Percentiles rank a stretch among this genome's conserved stretches.
phyloP scores from a whole-genome alignment of 2,888 invertebrate species.

The Phanerotoma sp. region DNA sequence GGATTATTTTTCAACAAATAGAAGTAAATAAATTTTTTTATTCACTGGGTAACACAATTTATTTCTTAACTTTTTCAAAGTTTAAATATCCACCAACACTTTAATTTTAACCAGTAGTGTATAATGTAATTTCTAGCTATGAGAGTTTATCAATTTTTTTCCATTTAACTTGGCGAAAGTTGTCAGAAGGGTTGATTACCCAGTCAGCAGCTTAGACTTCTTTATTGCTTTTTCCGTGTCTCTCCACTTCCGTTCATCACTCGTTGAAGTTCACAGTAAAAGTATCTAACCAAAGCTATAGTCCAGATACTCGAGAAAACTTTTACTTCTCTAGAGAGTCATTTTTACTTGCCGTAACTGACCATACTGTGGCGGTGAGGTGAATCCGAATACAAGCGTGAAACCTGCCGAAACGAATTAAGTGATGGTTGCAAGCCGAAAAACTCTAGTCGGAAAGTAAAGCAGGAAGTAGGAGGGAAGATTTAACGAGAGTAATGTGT shows the following conservation, averaged over 20 bases:
- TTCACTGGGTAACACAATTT: no score
- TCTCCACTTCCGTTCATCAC: constrained; percentile 3
- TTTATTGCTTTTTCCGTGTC: constrained; percentile 15
- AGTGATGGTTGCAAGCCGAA: background rate
- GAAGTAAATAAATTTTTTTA: no score
- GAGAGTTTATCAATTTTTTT: constrained; percentile 6
- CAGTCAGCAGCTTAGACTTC: constrained; percentile 11
- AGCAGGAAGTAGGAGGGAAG: constrained; percentile 3
- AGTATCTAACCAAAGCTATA: background rate
- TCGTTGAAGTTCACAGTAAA: background rate
- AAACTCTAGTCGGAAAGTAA: constrained; percentile 5
- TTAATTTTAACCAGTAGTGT: background rate
- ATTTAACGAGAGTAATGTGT: constrained; percentile 22
- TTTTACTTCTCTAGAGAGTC: constrained; percentile 8
- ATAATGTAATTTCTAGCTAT: background rate
- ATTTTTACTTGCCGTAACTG: constrained; percentile 13
- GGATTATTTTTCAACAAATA: no score
- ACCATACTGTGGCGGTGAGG: background rate
- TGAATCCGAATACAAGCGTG: background rate
- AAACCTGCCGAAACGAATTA: constrained; percentile 11
- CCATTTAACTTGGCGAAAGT: constrained; percentile 14
- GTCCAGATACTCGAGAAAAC: constrained; percentile 9
- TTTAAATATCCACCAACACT: background rate
- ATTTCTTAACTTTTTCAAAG: background rate
- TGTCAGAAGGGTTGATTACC: constrained; percentile 20